Percentiles rank a stretch among this genome's conserved stretches.
Evolutionary conservation across 2,797 vertebrate species (phyloP).

Genomic region (Alosa sapidissima): DNA sequence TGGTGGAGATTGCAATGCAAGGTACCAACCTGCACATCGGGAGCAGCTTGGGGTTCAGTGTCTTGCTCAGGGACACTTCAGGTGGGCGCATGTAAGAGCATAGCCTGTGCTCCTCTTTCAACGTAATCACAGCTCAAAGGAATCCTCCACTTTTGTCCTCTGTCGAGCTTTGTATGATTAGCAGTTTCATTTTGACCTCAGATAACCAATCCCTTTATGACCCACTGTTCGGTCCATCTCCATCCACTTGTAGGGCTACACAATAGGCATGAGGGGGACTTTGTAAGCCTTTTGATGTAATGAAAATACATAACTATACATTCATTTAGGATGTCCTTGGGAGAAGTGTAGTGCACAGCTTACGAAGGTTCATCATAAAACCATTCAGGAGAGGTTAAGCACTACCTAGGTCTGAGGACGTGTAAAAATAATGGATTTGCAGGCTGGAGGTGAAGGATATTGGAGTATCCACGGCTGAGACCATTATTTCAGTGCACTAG

Average conservation of each 20-base stretch:
- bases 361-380: neutral
- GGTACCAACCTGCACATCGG: too few species aligned
- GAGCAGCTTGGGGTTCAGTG: too few species aligned
- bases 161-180: neutral
- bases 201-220: neutral
- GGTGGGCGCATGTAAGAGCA: neutral
- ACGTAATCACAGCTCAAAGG: neutral
- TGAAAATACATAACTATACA: neutral
- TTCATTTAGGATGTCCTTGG: neutral
- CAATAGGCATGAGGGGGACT: neutral
- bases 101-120: neutral
- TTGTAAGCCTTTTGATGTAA: neutral
- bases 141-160: conserved; percentile 3
- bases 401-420: neutral
- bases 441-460: neutral
- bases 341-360: neutral
- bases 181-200: neutral
- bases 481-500: neutral
- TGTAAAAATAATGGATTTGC: neutral
- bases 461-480: neutral
- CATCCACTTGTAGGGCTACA: neutral
- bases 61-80: too few species aligned
- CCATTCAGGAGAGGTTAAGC: neutral
- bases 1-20: too few species aligned
- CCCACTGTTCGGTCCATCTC: neutral